Base-by-base conservation (phyloP, 2,888 invertebrate genomes). In the Blastobasis adustella region DNA sequence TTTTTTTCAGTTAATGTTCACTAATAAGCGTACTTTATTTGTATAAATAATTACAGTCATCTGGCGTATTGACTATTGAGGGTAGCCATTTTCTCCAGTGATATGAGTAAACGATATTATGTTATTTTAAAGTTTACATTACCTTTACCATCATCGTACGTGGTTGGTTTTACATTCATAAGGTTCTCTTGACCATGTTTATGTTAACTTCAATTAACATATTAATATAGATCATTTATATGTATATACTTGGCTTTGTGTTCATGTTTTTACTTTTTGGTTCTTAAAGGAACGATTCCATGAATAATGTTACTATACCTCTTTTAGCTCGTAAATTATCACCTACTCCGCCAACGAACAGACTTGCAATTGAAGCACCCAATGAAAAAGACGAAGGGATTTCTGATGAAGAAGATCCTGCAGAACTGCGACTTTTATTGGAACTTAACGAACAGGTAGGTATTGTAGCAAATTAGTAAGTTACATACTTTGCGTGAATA, bases 361-460 rank as follows among this genome's bases (percentile, higher is more conserved):
- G 92, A 71, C 87, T 93, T 52, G 90, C 91, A 10, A 91, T 92
- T 62, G 92, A 93, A 65, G 90, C 91, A 46, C 76, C 88, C 46
- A 90, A 91, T 58, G 93, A 93, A 67, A 94, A 93, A 69, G 92
- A 93, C 69, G 93, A 93, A 70, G 92, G 93, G 50, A 92, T 92
- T 58, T 92, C 93, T 6, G 94, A 93, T 67, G 92, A 94, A 68
- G 96, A 96, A 64, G 95, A 96, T 79, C 92, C 94, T 9, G 92
- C 94, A 23, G 96, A 97, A 76, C 81, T 97, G 54, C 92, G 95
- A 67, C 90, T 97, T 44, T 92, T 97, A 60, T 85, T 98, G 49
- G 97, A 97, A 79, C 90, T 97, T 47, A 95, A 95, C 71, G 97
- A 97, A 80, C 96, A 96, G 89, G 92, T 91, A 76, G 7, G 23